A percentile compares a stretch with the other conserved stretches of the same genome.
Evolutionary conservation across 30 jellyfish, hydroid and myxozoan species (phyloP).

Genomic region (Catostylus mosaicus): DNA sequence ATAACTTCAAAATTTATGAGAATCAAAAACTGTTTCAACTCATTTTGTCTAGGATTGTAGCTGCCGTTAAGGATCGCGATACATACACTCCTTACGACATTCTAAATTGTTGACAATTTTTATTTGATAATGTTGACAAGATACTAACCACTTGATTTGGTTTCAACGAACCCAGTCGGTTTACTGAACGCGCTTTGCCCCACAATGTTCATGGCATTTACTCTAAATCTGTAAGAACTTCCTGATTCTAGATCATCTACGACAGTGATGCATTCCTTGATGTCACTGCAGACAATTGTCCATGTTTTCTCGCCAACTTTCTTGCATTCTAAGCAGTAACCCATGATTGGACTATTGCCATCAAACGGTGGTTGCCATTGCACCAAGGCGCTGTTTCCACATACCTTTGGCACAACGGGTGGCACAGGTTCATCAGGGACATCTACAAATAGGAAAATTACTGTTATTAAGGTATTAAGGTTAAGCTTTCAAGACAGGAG

Average conservation of each 20-base stretch:
- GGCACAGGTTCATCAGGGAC: conserved; percentile 91
- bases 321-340: conserved; percentile 80
- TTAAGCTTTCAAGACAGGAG: too few species aligned
- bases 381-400: conserved; percentile 90
- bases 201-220: conserved; percentile 80
- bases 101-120: too few species aligned
- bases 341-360: conserved; percentile 89
- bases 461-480: too few species aligned
- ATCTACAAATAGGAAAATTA: conserved; percentile 30
- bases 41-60: too few species aligned
- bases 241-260: conserved; percentile 91
- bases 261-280: conserved; percentile 77
- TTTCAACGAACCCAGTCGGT: conserved; percentile 83
- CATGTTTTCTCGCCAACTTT: conserved; percentile 91
- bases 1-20: too few species aligned
- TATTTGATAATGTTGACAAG: too few species aligned
- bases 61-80: too few species aligned
- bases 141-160: conserved; percentile 72
- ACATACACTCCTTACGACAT: too few species aligned
- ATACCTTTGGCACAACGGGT: conserved; percentile 85
- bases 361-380: conserved; percentile 97
- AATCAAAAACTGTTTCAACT: too few species aligned
- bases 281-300: conserved; percentile 79
- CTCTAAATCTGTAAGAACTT: conserved; percentile 89
- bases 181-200: conserved; percentile 89